Evolutionary conservation across 1,140 invertebrate species (phyloP), one percentile per base, ranked within the genome.

Genomic region (Pseudoatta argentina): DNA sequence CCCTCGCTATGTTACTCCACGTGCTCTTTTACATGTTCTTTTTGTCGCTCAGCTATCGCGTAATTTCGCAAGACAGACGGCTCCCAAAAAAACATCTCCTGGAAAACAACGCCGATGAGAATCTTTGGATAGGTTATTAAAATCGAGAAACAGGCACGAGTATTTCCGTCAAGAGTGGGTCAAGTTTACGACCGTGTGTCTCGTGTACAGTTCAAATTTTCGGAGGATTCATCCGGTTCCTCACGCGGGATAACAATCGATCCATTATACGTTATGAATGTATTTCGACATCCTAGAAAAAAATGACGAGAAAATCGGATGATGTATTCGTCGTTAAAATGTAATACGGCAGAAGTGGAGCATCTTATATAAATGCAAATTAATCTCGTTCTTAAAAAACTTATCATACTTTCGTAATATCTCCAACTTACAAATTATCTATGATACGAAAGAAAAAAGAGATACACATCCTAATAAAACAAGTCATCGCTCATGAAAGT

Each of bases 101-200:
- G 39, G 2, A 63, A 7, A 44, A 75, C 18, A 30, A 86, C 44
- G 2, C 0, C 21, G 44, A 55, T 24, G 4, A 24, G 24, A 83
- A 51, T 67, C 57, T 73, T 89, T 44, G 57, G 72, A 18, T 71
- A 30, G 44, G 39, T 89, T 86, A 86, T 89, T 71, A 73, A 63
- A 78, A 69, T 18, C 10, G 30, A 18, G 51, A 14, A 44, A 21
- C 16, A n/a, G 27, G 48, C 12, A 8, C 21, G 5, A 4, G 61
- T 90, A 90, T 89, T 89, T 87, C 57, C 63, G 39, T 24, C n/a
- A 16, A 48, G 76, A 90, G 21, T 87, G 63, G 89, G 89, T 90
- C 89, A 90, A 90, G 89, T 90, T 90, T 90, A 85, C 39, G 44
- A 8, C 3, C n/a, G 12, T 1, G n/a, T 5, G 0, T 34, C 27